These are phyloP conservation scores for Melanaphis sacchari DNA, from an alignment of 1,140 invertebrate species.

Conservation along the genomic window DNA sequence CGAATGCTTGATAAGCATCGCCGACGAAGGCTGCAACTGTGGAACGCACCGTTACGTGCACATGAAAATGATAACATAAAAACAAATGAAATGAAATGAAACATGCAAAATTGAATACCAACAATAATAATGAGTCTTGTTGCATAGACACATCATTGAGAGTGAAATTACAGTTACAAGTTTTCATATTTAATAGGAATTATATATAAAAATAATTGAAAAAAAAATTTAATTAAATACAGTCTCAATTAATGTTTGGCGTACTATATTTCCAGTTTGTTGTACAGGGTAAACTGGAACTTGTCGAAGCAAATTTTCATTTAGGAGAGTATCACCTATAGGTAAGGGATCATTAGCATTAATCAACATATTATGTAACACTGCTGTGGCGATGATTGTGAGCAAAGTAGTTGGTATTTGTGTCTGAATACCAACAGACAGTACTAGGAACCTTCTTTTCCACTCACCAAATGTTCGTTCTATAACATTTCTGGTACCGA, in stretches of 20 bases:
- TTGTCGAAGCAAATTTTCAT: background rate
- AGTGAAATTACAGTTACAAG: too few species aligned
- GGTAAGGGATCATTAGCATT: background rate
- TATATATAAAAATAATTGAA: too few species aligned
- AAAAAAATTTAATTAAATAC: background rate
- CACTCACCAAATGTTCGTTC: background rate
- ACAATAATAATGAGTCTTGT: too few species aligned
- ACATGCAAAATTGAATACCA: too few species aligned
- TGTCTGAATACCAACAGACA: background rate
- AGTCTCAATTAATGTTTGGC: background rate
- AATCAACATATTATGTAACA: conserved; percentile 32
- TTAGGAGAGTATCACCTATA: background rate
- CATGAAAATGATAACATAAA: too few species aligned
- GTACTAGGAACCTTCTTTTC: background rate
- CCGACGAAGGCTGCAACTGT: too few species aligned
- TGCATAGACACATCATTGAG: too few species aligned
- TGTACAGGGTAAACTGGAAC: background rate
- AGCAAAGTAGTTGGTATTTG: background rate
- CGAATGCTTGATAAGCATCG: too few species aligned
- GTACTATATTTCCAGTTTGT: background rate
- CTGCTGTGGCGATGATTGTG: conserved; percentile 38
- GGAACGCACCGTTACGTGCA: too few species aligned
- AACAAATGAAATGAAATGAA: too few species aligned
- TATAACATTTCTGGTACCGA: background rate
- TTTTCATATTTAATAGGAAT: too few species aligned